Conservation (phyloP, 2,797 vertebrate genomes). For the Orestias chungarensis region DNA sequence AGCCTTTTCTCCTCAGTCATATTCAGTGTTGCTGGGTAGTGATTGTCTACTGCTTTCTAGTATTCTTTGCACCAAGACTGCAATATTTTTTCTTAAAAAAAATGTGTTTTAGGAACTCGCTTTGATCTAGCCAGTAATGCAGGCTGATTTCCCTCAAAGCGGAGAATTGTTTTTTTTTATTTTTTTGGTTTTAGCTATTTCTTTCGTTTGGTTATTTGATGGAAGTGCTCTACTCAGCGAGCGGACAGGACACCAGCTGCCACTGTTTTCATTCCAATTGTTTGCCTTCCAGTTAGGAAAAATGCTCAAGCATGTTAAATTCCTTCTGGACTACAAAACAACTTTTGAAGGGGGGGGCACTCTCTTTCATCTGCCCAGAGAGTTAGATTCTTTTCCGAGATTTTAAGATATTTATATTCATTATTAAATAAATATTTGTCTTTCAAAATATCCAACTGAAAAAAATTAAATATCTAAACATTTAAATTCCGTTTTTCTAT, state of each 20-base stretch:
- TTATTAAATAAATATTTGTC: neutral
- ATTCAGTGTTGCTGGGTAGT: conserved; percentile 1
- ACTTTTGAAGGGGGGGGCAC: neutral
- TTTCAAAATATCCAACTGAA: conserved; percentile 3
- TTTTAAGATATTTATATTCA: neutral
- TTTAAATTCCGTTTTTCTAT: too few species aligned
- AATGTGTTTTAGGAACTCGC: conserved; percentile 28
- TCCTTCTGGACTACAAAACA: conserved; percentile 16
- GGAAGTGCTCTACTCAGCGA: conserved; percentile 34
- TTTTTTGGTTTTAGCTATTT: conserved; percentile 29
- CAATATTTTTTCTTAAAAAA: neutral
- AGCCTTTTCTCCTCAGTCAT: conserved; percentile 6
- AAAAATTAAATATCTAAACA: conserved; percentile 34
- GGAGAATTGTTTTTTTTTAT: conserved; percentile 4
- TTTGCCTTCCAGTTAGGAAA: conserved; percentile 44
- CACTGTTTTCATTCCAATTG: conserved; percentile 59
- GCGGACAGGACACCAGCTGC: conserved; percentile 71
- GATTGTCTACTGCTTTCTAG: conserved; percentile 6
- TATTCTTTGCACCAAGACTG: conserved; percentile 26
- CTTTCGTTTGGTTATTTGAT: conserved; percentile 37
- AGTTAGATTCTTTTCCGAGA: neutral
- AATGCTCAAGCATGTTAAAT: conserved; percentile 25
- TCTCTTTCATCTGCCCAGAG: conserved; percentile 8
- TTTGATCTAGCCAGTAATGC: conserved; percentile 54
- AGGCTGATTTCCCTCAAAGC: conserved; percentile 45